Evolutionary conservation across 2,113 vertebrate species (phyloP), one percentile per base, ranked within the genome.

Genomic region (Strix uralensis): DNA sequence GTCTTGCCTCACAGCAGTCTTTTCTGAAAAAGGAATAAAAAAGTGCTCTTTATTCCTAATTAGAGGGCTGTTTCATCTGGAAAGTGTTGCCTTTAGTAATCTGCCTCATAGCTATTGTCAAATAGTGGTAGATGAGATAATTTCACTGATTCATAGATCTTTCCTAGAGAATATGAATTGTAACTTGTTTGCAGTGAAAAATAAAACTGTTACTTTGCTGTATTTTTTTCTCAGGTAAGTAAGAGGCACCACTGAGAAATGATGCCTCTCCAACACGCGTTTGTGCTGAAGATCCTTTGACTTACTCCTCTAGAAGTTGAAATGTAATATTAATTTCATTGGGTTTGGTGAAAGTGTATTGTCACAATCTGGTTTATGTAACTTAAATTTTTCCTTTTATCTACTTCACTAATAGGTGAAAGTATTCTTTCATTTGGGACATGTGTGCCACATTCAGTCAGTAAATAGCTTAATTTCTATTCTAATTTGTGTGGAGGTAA

Each of bases 1-100:
- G 96, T 96, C 75, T 98, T 97, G 95, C 97, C 90, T 97, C 78
- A 80, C 65, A 94, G 91, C 84, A 93, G 55, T 70, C 73, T 51
- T 72, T 81, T 62, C 83, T 86, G 78, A 91, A 94, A 94, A 95
- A 82, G 46, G 49, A 78, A 89, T 42, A 80, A 88, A 94, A 92
- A 95, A 40, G 42, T 23, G 85, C 61, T 72, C 49, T 92, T 88
- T 78, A 91, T 96, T 92, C 95, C 81, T 94, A 95, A 96, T 96
- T 90, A 82, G 91, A 89, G 34, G 55, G 38, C 47, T 75, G 54
- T 62, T 96, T 96, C 81, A 92, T 97, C 91, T 97, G 89, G 89
- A 90, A 90, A 86, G 57, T 10, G 21, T 88, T 96, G 88, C 69
- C 71, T 95, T 91, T 66, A 92, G 81, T 92, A n/a, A 89, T 93